Conservation (phyloP, 2,888 invertebrate genomes). For the Noctua janthe region DNA sequence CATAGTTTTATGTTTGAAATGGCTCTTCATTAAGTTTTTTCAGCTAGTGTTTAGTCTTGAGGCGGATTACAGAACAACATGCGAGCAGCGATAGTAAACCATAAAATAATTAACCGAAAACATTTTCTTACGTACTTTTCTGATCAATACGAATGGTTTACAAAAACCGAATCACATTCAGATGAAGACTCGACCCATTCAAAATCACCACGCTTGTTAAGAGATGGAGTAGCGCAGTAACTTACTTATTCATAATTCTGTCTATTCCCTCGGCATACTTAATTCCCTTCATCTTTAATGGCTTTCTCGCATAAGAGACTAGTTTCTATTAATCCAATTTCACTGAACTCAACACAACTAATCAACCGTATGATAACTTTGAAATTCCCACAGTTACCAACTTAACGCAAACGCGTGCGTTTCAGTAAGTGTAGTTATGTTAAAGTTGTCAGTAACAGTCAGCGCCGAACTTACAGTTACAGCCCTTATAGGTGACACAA, state of each 20-base stretch:
- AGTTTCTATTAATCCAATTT: constrained; percentile 10
- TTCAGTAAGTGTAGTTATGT: constrained; percentile 19
- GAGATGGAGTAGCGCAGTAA: not conserved
- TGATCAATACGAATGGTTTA: not conserved
- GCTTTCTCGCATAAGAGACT: not conserved
- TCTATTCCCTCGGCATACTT: not conserved
- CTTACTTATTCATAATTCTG: not conserved
- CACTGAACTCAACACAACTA: constrained; percentile 15
- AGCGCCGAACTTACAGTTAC: constrained; percentile 15
- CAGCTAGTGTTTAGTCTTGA: constrained; percentile 15
- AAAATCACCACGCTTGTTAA: not conserved
- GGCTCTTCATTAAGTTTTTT: constrained; percentile 24
- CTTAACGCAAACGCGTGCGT: constrained; percentile 12
- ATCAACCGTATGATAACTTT: constrained; percentile 18
- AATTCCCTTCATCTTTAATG: not conserved
- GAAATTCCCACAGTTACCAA: constrained; percentile 24
- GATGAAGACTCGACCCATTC: not conserved
- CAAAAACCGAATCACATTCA: too few species aligned
- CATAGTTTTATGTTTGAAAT: constrained; percentile 51
- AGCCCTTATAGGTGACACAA: constrained; percentile 44
- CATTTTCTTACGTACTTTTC: not conserved
- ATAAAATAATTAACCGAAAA: not conserved
- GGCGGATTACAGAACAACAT: not conserved
- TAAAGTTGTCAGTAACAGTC: constrained; percentile 19
- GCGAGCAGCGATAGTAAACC: not conserved